Conservation (phyloP, 2,888 invertebrate genomes). For the Schrankia costaestrigalis region DNA sequence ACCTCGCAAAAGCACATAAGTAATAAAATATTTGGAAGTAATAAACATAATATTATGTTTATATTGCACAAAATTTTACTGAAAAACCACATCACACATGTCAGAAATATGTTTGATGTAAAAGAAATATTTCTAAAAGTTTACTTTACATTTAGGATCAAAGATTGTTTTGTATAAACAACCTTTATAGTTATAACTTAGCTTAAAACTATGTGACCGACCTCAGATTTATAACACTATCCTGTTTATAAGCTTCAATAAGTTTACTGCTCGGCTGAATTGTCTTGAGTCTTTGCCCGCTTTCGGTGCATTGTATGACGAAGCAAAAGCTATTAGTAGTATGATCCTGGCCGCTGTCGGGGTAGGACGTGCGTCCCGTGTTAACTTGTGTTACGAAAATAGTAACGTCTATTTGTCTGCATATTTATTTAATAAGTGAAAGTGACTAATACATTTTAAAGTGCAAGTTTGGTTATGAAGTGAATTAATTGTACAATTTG, state of each 20-base stretch:
- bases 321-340: conserved; percentile 49
- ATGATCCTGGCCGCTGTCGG: conserved; percentile 40
- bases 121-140: conserved; percentile 28
- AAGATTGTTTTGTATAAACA: conserved; percentile 41
- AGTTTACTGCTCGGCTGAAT: conserved; percentile 56
- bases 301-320: conserved; percentile 36
- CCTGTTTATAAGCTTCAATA: conserved; percentile 58
- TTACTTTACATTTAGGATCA: conserved; percentile 35
- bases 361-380: conserved; percentile 41
- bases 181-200: conserved; percentile 34
- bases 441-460: conserved; percentile 32
- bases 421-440: conserved; percentile 32
- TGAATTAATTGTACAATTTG: conserved; percentile 16
- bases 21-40: no score
- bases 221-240: conserved; percentile 55
- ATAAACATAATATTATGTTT: no score
- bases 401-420: conserved; percentile 43
- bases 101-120: conserved; percentile 8
- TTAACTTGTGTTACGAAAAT: conserved; percentile 56
- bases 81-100: conserved; percentile 23
- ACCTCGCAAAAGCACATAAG: no score
- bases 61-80: conserved; percentile 1
- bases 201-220: conserved; percentile 42
- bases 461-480: conserved; percentile 27
- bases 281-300: conserved; percentile 47